Conservation (phyloP, 1,140 invertebrate species). For the Trichonephila clavipes region DNA sequence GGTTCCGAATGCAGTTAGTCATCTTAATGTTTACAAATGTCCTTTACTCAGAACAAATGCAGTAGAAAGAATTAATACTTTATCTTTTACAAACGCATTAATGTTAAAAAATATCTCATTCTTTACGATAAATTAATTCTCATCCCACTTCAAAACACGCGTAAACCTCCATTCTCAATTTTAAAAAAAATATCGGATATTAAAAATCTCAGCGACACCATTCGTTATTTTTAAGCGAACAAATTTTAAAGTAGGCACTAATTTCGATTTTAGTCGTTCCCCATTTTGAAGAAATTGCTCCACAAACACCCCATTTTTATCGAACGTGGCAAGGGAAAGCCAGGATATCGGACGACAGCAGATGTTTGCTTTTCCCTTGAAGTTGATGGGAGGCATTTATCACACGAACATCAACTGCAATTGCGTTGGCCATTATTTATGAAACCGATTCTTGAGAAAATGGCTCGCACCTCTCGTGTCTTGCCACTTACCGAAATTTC, state of each 20-base stretch:
- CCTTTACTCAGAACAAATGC: no score
- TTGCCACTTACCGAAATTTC: constrained; percentile 47
- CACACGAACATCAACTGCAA: constrained; percentile 44
- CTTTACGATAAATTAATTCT: neutral
- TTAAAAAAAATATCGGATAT: neutral
- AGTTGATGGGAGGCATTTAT: constrained; percentile 38
- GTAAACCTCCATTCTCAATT: neutral
- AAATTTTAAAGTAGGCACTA: neutral
- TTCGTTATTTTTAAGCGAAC: neutral
- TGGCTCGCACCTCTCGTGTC: neutral
- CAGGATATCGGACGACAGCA: neutral
- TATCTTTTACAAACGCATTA: neutral
- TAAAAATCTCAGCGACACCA: neutral
- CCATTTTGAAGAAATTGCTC: neutral
- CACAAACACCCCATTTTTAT: neutral
- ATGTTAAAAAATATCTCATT: neutral
- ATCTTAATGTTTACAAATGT: no score
- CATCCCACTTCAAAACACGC: neutral
- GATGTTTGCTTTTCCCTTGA: constrained; percentile 17
- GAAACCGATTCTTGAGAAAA: constrained; percentile 56
- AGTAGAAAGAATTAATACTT: neutral
- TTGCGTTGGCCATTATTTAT: constrained; percentile 48
- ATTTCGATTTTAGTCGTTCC: constrained; percentile 5
- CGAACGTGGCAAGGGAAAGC: neutral
- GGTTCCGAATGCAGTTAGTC: no score